Evolutionary conservation across 2,113 vertebrate species (phyloP), one percentile per base, ranked within the genome.

Genomic region (Melanostigma gelatinosum): DNA sequence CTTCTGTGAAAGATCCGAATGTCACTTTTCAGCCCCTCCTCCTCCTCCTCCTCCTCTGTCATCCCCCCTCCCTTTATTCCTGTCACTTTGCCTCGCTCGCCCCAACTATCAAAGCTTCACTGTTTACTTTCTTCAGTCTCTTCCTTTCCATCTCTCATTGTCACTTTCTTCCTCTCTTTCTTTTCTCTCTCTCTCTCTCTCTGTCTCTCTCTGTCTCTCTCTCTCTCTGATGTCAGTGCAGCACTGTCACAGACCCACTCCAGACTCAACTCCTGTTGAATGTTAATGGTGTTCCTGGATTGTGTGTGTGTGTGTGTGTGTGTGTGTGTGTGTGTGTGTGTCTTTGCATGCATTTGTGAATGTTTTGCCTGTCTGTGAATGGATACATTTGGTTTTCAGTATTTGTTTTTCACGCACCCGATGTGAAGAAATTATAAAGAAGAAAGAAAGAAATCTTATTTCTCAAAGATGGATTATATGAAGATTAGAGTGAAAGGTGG

Each of bases 1-100:
- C 67, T 83, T 72, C 72, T 83, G 79, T 72, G 52, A 88, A 87
- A 84, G 77, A 79, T 81, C 87, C 75, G 29, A 38, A 86, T 86
- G 80, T 85, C 81, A 83, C 66, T 79, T 81, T 76, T 75, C 67
- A 48, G 16, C 15, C 77, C 65, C 67, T 44, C 82, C 70, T 66
- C 57, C 50, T 46, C 68, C n/a, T 40, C 52, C 24, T 44, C 20
- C 38, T 69, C 62, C 62, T 62, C 69, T 24, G 34, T 38, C 75
- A 34, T 38, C 84, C 75, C 55, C n/a, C 57, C 40, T 27, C 54
- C 62, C 34, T 24, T 0, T 85, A 65, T 72, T 42, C 55, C 74
- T 60, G 50, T 68, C 68, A n/a, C 78, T 81, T 62, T 36, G 70
- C 38, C 65, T 87, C 83, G 1, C 58, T 70, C 64, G 8, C 60